Evolutionary conservation across 2,888 invertebrate genomes (phyloP).

Genomic region (Drosophila vallismaia): DNA sequence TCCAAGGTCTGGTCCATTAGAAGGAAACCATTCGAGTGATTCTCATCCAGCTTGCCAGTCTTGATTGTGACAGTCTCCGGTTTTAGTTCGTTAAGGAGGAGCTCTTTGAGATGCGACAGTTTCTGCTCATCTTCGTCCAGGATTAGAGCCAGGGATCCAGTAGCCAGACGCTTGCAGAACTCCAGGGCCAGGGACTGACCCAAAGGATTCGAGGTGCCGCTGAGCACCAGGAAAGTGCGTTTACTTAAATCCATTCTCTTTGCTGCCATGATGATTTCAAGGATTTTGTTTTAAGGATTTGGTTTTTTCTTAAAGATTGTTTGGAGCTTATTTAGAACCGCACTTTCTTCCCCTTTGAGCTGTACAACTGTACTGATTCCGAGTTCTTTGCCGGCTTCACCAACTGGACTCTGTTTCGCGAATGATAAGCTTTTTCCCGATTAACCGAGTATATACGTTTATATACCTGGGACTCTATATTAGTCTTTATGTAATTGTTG

Average conservation of each 20-base stretch:
- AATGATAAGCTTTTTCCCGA: conserved; percentile 49
- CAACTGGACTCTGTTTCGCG: conserved; percentile 40
- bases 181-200: conserved; percentile 91
- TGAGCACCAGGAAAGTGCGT: conserved; percentile 88
- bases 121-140: conserved; percentile 89
- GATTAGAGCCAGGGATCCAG: conserved; percentile 89
- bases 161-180: conserved; percentile 87
- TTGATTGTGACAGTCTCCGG: conserved; percentile 26
- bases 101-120: conserved; percentile 87
- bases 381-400: background rate
- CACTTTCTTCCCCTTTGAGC: conserved; percentile 52
- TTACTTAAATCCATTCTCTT: conserved; percentile 86
- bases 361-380: conserved; percentile 71
- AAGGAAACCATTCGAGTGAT: conserved; percentile 83
- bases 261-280: conserved; percentile 60
- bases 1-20: conserved; percentile 60
- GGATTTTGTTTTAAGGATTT: background rate
- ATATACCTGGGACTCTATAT: conserved; percentile 20
- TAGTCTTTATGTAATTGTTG: background rate
- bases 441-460: conserved; percentile 14
- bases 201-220: conserved; percentile 94
- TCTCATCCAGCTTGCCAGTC: conserved; percentile 81
- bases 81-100: conserved; percentile 83
- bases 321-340: background rate
- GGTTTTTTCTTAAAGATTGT: background rate